A percentile compares a stretch with the other conserved stretches of the same genome.
phyloP scores from a whole-genome alignment of 2,797 vertebrate species.

The Menidia menidia region DNA sequence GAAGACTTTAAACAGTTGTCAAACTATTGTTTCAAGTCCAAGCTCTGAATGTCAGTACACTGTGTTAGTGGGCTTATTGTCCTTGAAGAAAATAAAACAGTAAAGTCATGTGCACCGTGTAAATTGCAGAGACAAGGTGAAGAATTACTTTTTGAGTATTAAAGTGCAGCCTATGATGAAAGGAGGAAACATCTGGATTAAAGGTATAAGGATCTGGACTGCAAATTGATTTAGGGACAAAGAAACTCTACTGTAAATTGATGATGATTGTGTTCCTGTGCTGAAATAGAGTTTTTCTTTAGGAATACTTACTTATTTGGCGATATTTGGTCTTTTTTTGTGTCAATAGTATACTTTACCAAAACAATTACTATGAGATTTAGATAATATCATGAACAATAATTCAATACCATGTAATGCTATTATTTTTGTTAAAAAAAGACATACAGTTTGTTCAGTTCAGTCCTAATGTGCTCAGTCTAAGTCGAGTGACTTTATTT shows the following conservation, averaged over 20 bases:
- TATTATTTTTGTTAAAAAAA: background rate
- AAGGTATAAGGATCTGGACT: background rate
- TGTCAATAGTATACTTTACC: background rate
- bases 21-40: background rate
- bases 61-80: conserved; percentile 17
- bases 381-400: too few species aligned
- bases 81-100: conserved; percentile 11
- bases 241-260: background rate
- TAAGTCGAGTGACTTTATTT: background rate
- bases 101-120: conserved; percentile 1
- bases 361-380: background rate
- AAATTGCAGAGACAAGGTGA: conserved; percentile 4
- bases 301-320: too few species aligned
- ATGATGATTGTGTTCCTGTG: conserved; percentile 1
- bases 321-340: background rate
- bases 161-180: background rate
- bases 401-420: too few species aligned
- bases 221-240: background rate
- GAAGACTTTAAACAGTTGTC: too few species aligned
- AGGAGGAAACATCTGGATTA: background rate
- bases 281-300: conserved; percentile 5
- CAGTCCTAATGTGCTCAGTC: background rate
- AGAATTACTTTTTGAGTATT: conserved; percentile 2
- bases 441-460: background rate
- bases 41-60: background rate